Evolutionary conservation across 2,113 vertebrate genomes (phyloP).

Genomic region (Serinus canaria): DNA sequence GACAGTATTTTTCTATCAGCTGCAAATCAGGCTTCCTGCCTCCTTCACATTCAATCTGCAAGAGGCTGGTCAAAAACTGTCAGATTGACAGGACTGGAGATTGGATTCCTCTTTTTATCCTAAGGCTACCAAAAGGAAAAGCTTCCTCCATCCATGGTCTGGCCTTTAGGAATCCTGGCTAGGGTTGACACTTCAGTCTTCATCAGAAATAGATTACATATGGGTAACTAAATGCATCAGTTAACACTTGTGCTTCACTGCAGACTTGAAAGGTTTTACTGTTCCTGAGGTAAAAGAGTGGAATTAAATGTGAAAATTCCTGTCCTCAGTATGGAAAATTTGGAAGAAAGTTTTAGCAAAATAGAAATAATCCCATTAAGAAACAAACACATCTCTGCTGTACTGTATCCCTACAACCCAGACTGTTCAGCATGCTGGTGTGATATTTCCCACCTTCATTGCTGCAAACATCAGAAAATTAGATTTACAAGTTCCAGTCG

Average conservation of each 20-base stretch:
- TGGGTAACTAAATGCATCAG: constrained; percentile 2
- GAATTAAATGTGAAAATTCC: background rate
- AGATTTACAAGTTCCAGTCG: background rate
- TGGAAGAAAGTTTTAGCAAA: background rate
- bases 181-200: background rate
- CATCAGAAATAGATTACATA: background rate
- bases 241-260: background rate
- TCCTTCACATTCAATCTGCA: background rate
- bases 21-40: background rate
- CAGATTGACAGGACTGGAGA: constrained; percentile 25
- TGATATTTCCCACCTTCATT: background rate
- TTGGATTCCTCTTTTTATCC: background rate
- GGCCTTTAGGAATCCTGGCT: background rate
- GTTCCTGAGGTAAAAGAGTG: background rate
- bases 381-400: background rate
- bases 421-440: background rate
- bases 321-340: background rate
- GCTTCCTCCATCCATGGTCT: background rate
- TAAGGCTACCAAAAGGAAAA: background rate
- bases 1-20: background rate
- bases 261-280: background rate
- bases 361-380: background rate
- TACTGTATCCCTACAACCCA: background rate
- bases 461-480: background rate
- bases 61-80: background rate